Evolutionary conservation across 1,140 invertebrate species (phyloP).

Genomic region (Maniola jurtina): DNA sequence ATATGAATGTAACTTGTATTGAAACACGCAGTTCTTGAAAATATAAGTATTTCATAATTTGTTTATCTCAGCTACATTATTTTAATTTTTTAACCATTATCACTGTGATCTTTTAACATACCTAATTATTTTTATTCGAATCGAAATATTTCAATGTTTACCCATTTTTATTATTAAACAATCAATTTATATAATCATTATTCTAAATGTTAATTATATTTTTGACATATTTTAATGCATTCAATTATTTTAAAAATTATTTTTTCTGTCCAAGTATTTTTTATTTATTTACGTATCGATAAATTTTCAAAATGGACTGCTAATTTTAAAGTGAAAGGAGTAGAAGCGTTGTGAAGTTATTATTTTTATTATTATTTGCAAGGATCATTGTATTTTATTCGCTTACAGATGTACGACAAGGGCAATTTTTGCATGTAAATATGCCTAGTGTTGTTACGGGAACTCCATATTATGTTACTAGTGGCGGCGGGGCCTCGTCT

Average conservation of each 20-base stretch:
- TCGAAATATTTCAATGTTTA: no score
- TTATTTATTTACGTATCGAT: not conserved
- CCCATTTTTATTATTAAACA: not conserved
- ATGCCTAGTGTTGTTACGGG: not conserved
- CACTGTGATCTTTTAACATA: not conserved
- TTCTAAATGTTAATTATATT: not conserved
- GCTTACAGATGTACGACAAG: not conserved
- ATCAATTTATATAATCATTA: not conserved
- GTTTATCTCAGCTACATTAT: not conserved
- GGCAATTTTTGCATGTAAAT: constrained; percentile 1
- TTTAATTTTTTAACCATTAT: not conserved
- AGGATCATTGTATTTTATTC: not conserved
- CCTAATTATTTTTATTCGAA: no score
- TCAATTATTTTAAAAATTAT: no score
- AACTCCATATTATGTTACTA: not conserved
- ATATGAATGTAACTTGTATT: not conserved
- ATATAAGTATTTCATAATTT: not conserved
- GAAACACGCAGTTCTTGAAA: not conserved
- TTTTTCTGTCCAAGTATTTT: not conserved
- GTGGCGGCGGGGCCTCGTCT: no score
- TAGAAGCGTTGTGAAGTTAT: not conserved
- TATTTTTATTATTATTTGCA: not conserved
- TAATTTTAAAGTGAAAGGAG: not conserved
- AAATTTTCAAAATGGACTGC: not conserved
- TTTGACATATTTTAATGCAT: no score